Conservation (phyloP, 2,888 invertebrate genomes). For the Tipula unca region DNA sequence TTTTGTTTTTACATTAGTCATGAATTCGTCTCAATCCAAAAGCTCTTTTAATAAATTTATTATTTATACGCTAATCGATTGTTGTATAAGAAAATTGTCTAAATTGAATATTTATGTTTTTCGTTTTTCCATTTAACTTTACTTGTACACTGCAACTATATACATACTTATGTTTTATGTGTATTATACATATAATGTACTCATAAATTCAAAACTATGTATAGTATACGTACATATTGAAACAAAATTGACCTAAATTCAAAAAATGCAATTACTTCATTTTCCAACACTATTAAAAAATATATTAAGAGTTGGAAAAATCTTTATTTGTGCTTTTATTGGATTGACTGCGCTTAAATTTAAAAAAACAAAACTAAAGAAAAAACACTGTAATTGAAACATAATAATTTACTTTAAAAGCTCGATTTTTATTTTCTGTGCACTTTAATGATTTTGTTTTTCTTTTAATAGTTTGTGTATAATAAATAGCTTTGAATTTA, state of each 20-base stretch:
- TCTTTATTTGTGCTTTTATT: conserved; percentile 4
- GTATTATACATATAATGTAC: background rate
- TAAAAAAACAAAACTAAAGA: background rate
- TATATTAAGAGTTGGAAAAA: background rate
- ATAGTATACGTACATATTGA: too few species aligned
- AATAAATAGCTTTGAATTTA: background rate
- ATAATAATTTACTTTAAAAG: background rate
- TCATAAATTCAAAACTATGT: background rate
- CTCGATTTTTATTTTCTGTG: background rate
- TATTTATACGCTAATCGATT: background rate
- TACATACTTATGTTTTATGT: too few species aligned
- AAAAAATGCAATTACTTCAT: background rate
- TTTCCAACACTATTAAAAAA: background rate
- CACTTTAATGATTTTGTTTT: background rate
- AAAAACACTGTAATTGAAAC: background rate
- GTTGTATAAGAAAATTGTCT: background rate
- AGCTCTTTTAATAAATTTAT: background rate
- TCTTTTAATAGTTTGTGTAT: background rate
- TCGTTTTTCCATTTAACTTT: background rate
- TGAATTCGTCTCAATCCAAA: background rate
- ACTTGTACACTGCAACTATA: too few species aligned
- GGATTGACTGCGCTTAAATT: conserved; percentile 8
- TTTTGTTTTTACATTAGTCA: background rate
- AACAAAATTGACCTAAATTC: background rate
- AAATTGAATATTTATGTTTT: background rate